Evolutionary conservation across 2,888 invertebrate genomes (phyloP).

Genomic region (Dryadula phaetusa): DNA sequence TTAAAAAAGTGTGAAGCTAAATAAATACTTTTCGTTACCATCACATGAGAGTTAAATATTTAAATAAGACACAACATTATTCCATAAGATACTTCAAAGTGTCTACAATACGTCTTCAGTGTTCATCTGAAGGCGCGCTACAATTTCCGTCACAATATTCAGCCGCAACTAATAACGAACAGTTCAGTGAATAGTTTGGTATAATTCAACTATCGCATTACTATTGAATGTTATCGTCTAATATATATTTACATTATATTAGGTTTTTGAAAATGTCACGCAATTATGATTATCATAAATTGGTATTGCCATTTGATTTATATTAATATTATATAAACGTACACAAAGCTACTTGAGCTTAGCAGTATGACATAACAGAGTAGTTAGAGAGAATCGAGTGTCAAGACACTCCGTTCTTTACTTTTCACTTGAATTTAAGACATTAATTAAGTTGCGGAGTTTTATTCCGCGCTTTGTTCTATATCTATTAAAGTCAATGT

Average conservation of each 20-base stretch:
- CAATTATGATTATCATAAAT: neutral
- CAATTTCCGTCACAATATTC: neutral
- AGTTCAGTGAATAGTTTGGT: neutral
- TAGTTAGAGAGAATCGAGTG: no score
- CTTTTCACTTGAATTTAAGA: no score
- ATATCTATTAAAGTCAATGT: no score
- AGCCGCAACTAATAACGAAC: constrained; percentile 4
- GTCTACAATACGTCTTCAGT: neutral
- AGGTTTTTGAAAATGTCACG: neutral
- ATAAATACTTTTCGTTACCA: neutral
- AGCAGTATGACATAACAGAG: no score
- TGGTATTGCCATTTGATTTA: neutral
- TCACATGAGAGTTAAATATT: neutral
- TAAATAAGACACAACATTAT: neutral
- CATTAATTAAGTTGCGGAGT: no score
- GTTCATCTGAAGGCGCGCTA: neutral
- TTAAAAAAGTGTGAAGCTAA: no score
- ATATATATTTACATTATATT: neutral
- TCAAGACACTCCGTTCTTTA: no score
- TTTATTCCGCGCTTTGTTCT: no score
- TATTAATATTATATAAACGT: neutral
- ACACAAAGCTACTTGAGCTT: no score
- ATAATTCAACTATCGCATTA: neutral
- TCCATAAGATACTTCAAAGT: neutral
- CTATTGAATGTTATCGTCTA: neutral